Conservation (phyloP, 2,797 vertebrate species). For the Cheirogaleus major region DNA sequence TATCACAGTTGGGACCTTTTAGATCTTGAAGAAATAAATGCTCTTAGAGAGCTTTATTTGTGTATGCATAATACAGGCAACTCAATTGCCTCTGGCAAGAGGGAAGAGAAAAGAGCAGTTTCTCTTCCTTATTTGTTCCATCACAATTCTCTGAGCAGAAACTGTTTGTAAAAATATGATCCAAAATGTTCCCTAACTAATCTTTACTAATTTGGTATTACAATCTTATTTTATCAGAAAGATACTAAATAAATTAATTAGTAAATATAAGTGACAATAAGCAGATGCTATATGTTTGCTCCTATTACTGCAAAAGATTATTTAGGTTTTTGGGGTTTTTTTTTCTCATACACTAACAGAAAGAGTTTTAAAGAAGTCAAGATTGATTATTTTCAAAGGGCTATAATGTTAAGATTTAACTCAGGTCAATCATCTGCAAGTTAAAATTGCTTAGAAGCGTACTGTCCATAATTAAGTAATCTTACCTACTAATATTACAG, state of each 20-base stretch:
- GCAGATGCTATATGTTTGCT: neutral
- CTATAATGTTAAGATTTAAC: slow-evolving; percentile 58
- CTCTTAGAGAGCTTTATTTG: neutral
- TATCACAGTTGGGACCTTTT: neutral
- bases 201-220: neutral
- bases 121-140: neutral
- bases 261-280: neutral
- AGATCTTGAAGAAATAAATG: no score
- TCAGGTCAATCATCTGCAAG: slow-evolving; percentile 42
- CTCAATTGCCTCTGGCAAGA: neutral
- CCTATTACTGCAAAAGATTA: neutral
- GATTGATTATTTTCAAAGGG: slow-evolving; percentile 54
- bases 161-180: neutral
- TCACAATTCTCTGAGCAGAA: slow-evolving; percentile 7
- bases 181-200: neutral
- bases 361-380: slow-evolving; percentile 59
- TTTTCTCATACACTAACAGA: neutral
- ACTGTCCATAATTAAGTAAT: slow-evolving; percentile 74
- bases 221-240: neutral
- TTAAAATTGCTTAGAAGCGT: slow-evolving; percentile 60
- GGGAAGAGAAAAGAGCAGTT: neutral
- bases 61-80: neutral
- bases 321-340: neutral
- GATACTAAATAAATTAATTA: slow-evolving; percentile 21
- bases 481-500: neutral